These are phyloP conservation scores for Stylophora pistillata DNA, from an alignment of 64 coral and sea anemone genomes.

Conservation along the genomic window DNA sequence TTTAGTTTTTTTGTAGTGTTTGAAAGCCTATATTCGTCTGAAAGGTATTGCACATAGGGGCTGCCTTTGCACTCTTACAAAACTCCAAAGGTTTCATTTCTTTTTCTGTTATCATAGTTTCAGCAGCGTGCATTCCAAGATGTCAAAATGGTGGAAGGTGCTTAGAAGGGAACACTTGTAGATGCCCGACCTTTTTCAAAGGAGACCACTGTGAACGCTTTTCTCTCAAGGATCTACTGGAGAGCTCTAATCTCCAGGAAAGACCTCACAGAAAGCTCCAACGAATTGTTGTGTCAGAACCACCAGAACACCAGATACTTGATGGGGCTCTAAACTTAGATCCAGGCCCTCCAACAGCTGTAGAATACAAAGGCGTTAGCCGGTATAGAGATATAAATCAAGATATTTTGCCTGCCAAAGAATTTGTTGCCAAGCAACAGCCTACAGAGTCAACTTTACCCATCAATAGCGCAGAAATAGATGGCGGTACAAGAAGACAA, in stretches of 20 bases:
- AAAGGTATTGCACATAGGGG: no score
- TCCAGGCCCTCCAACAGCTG: background rate
- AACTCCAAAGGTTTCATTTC: background rate
- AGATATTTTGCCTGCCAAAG: background rate
- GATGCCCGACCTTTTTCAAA: slow-evolving; percentile 64
- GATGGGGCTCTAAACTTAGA: background rate
- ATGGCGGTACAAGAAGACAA: slow-evolving; percentile 4
- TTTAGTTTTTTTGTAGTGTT: no score
- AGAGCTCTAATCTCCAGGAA: background rate
- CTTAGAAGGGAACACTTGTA: slow-evolving; percentile 42
- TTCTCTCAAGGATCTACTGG: slow-evolving; percentile 67
- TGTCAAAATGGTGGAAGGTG: slow-evolving; percentile 86
- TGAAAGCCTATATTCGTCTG: no score
- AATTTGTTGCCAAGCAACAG: background rate
- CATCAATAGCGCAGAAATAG: background rate
- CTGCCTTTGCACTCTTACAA: background rate
- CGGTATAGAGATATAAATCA: background rate
- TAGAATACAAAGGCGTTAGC: no score
- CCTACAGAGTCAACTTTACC: background rate
- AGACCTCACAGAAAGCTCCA: slow-evolving; percentile 8
- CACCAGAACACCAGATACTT: background rate
- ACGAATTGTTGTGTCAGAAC: slow-evolving; percentile 2
- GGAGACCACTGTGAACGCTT: slow-evolving; percentile 61
- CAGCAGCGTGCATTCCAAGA: slow-evolving; percentile 44
- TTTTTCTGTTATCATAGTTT: background rate